Evolutionary conservation across 2,113 vertebrate genomes (phyloP).

Genomic region (Melospiza melodia): DNA sequence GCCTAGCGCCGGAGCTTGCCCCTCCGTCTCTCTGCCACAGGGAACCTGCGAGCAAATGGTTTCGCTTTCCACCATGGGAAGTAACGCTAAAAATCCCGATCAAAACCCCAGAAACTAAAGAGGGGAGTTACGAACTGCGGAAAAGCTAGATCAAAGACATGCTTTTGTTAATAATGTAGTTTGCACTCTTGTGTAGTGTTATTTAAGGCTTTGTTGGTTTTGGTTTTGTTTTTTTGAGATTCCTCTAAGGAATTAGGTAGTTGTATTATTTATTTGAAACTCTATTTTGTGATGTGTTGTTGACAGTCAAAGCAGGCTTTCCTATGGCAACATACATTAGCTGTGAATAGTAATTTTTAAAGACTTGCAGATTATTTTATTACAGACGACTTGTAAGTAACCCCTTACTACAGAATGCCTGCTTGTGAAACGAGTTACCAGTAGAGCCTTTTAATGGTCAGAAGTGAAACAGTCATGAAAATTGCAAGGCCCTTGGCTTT

Average conservation of each 20-base stretch:
- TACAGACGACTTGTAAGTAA: background rate
- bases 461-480: background rate
- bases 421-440: background rate
- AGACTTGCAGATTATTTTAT: background rate
- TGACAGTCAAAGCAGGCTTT: background rate
- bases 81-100: background rate
- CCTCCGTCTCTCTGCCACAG: fast-evolving
- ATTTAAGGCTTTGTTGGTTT: background rate
- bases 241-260: too few species aligned
- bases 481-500: background rate
- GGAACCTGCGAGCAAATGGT: background rate
- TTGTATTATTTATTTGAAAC: background rate
- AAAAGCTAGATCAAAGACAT: background rate
- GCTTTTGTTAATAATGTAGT: background rate
- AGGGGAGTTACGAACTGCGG: background rate
- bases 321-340: background rate
- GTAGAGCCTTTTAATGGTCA: background rate
- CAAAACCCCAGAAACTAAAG: background rate
- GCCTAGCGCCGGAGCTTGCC: fast-evolving
- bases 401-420: background rate
- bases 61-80: fast-evolving
- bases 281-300: background rate
- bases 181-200: fast-evolving
- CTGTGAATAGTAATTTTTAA: background rate
- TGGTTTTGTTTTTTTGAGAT: background rate